phyloP scores from a whole-genome alignment of 2,113 vertebrate species.

The Dicaeum eximium region DNA sequence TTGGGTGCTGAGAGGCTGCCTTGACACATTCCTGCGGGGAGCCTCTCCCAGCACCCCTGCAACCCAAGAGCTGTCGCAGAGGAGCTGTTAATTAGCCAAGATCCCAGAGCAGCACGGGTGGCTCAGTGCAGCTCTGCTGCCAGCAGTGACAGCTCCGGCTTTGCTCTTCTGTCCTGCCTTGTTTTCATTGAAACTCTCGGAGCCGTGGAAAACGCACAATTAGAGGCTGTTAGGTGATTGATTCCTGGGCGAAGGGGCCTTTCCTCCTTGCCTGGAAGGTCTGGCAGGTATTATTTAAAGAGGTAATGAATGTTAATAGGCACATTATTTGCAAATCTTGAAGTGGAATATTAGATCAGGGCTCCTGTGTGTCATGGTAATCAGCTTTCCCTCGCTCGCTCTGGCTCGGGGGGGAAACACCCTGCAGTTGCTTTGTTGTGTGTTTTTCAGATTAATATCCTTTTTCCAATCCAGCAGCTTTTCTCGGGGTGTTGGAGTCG shows the following conservation, averaged over 20 bases:
- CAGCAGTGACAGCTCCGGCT: not conserved
- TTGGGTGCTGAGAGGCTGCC: not conserved
- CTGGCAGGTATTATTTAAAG: slow-evolving; percentile 71
- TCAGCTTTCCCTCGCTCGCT: slow-evolving; percentile 55
- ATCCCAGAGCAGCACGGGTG: not conserved
- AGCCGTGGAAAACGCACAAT: slow-evolving; percentile 33
- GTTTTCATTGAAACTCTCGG: not conserved
- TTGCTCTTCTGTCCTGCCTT: not conserved
- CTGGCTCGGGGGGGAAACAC: slow-evolving; percentile 22
- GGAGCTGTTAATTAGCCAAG: not conserved
- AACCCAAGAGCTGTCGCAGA: not conserved
- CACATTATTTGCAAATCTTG: slow-evolving; percentile 68
- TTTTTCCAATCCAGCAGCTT: slow-evolving; percentile 44
- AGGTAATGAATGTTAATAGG: slow-evolving; percentile 70
- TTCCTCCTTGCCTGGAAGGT: slow-evolving; percentile 50
- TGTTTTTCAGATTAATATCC: slow-evolving; percentile 60
- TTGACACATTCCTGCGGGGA: not conserved
- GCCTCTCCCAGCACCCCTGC: not conserved
- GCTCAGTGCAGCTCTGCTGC: not conserved
- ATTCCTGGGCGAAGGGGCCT: slow-evolving; percentile 40
- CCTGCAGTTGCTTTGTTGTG: slow-evolving; percentile 58
- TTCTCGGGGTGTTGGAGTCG: slow-evolving; percentile 6
- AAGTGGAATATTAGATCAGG: slow-evolving; percentile 68
- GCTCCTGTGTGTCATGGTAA: slow-evolving; percentile 62
- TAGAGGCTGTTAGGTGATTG: slow-evolving; percentile 36